Evolutionary conservation across 2,888 invertebrate genomes (phyloP).

Genomic region (Tinea semifulvella): DNA sequence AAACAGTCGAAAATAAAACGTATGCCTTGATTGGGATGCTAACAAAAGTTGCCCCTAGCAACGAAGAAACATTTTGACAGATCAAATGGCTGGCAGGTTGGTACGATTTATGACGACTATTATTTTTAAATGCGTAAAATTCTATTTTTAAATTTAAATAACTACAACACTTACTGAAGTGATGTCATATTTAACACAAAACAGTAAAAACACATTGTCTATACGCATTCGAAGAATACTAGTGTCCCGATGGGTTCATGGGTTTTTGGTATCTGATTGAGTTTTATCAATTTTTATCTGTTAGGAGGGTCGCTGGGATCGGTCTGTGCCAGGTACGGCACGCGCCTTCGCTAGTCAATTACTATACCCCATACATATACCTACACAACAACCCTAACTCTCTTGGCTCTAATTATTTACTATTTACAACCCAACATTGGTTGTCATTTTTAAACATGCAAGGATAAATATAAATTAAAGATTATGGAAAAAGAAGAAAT

Average conservation of each 20-base stretch:
- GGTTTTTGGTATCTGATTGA: constrained; percentile 22
- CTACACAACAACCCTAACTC: not conserved
- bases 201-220: constrained; percentile 17
- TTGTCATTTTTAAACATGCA: too few relatives aligned
- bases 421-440: not conserved
- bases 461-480: too few relatives aligned
- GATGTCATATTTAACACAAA: constrained; percentile 7
- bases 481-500: too few relatives aligned
- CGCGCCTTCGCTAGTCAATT: constrained; percentile 23
- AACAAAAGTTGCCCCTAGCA: constrained; percentile 15
- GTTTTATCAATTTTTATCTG: constrained; percentile 38
- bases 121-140: constrained; percentile 10
- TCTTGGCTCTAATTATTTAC: not conserved
- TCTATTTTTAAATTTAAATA: constrained; percentile 17
- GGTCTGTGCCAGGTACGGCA: constrained; percentile 48
- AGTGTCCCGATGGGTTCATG: not conserved
- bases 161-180: too few relatives aligned
- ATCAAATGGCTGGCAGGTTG: constrained; percentile 57
- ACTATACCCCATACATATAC: not conserved
- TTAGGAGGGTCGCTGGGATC: constrained; percentile 33
- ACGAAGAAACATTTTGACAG: constrained; percentile 43
- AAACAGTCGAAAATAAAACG: constrained; percentile 16
- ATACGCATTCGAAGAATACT: constrained; percentile 27
- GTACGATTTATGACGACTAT: constrained; percentile 22
- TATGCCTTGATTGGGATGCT: constrained; percentile 1